Conservation (phyloP, 2,797 vertebrate species). For the Muscicapa comitata region DNA sequence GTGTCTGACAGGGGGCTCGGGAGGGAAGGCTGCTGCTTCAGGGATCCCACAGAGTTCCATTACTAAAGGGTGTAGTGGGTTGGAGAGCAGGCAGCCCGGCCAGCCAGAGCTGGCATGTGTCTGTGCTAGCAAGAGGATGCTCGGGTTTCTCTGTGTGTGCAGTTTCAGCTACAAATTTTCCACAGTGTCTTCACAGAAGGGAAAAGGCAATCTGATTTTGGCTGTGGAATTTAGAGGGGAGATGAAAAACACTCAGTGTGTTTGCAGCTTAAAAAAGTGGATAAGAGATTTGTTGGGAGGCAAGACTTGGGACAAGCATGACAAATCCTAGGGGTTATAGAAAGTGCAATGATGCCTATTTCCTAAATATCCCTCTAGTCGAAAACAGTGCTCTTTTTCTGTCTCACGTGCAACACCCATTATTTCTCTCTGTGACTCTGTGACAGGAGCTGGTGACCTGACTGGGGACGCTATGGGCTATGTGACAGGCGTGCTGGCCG, state of each 20-base stretch:
- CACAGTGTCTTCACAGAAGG: neutral
- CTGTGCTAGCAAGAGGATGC: neutral
- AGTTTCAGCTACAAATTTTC: neutral
- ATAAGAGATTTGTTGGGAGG: neutral
- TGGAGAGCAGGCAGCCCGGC: neutral
- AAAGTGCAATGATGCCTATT: neutral
- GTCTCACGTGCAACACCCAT: neutral
- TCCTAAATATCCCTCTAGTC: neutral
- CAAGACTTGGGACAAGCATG: neutral
- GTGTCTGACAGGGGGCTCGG: neutral
- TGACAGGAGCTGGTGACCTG: constrained; percentile 91
- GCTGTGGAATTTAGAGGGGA: neutral
- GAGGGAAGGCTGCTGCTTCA: neutral
- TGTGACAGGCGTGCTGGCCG: constrained; percentile 89
- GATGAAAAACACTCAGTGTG: neutral
- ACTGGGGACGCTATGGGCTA: constrained; percentile 93
- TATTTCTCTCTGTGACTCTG: constrained; percentile 1
- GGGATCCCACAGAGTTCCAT: neutral
- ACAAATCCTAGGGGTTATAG: neutral
- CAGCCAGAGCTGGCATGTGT: neutral
- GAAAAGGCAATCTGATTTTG: neutral
- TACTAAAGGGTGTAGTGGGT: too few species aligned
- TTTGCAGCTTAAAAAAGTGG: neutral
- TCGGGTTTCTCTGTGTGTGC: accelerated
- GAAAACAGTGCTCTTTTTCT: neutral